phyloP scores from a whole-genome alignment of 1,140 invertebrate species.

The Drosophila tsacasi region DNA sequence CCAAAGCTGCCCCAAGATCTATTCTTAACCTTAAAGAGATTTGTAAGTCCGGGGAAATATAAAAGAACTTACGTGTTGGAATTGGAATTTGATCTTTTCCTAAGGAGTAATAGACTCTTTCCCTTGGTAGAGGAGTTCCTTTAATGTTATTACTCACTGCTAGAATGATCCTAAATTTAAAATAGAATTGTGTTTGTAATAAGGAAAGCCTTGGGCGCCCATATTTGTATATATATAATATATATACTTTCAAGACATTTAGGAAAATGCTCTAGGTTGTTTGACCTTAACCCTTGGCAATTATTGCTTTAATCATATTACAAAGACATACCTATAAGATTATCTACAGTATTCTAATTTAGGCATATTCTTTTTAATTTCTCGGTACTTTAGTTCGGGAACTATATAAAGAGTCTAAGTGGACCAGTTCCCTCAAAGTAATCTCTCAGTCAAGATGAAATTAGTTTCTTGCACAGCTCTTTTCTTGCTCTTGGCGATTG shows the following conservation, averaged over 20 bases:
- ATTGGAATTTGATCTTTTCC: background rate
- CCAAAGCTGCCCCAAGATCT: background rate
- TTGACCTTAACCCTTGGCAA: background rate
- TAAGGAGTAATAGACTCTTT: too few relatives aligned
- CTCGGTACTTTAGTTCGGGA: background rate
- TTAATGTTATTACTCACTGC: too few relatives aligned
- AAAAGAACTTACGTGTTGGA: background rate
- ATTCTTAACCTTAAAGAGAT: background rate
- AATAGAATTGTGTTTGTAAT: background rate
- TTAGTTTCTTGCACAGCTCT: background rate
- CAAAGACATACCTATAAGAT: background rate
- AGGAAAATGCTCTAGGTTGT: background rate
- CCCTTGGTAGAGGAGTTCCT: background rate
- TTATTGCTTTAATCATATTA: constrained; percentile 1
- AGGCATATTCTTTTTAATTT: constrained; percentile 10
- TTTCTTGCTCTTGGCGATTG: background rate
- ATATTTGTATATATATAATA: background rate
- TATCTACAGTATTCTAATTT: background rate
- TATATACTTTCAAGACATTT: background rate
- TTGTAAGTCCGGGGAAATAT: background rate
- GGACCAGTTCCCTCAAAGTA: background rate
- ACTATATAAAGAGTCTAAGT: constrained; percentile 13
- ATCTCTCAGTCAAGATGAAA: background rate
- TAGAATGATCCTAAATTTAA: background rate
- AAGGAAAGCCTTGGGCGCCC: too few relatives aligned